Conservation (phyloP, 1,140 invertebrate species). For the Drosophila sucinea region DNA sequence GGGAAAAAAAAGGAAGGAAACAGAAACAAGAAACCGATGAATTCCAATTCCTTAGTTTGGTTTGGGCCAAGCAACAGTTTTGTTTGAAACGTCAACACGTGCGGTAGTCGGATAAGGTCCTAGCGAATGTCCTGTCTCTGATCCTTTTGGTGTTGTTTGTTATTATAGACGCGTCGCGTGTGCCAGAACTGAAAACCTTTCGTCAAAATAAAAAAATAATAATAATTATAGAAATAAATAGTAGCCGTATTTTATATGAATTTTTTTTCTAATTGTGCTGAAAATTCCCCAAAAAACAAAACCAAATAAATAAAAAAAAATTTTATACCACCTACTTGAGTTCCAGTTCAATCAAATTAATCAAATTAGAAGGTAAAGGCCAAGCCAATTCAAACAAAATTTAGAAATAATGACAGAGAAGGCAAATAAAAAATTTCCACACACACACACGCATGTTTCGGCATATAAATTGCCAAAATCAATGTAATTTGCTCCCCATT, state of each 20-base stretch:
- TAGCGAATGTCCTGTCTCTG: conserved; percentile 30
- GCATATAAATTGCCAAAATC: conserved; percentile 38
- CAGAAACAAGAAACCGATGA: conserved; percentile 12
- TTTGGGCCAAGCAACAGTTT: conserved; percentile 64
- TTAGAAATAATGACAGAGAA: conserved; percentile 2
- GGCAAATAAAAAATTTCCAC: conserved; percentile 19
- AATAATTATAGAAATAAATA: background rate
- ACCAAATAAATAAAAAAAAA: conserved; percentile 3
- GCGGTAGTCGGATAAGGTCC: conserved; percentile 53
- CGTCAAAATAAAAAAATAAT: background rate
- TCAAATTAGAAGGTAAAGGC: conserved; percentile 68
- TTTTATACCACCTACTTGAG: background rate
- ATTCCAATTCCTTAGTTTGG: conserved; percentile 29
- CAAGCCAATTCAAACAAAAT: conserved; percentile 48
- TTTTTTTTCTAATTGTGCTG: conserved; percentile 16
- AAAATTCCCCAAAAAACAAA: conserved; percentile 4
- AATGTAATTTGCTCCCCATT: conserved; percentile 68
- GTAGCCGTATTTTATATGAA: background rate
- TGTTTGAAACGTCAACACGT: conserved; percentile 76
- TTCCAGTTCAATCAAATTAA: conserved; percentile 38
- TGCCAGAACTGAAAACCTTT: conserved; percentile 14
- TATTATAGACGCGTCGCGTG: conserved; percentile 35
- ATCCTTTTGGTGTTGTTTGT: conserved; percentile 4
- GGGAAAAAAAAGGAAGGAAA: background rate
- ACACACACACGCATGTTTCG: conserved; percentile 7